These are phyloP conservation scores for Sebastes diaconus DNA, from an alignment of 2,797 vertebrate genomes.

Conservation along the genomic window DNA sequence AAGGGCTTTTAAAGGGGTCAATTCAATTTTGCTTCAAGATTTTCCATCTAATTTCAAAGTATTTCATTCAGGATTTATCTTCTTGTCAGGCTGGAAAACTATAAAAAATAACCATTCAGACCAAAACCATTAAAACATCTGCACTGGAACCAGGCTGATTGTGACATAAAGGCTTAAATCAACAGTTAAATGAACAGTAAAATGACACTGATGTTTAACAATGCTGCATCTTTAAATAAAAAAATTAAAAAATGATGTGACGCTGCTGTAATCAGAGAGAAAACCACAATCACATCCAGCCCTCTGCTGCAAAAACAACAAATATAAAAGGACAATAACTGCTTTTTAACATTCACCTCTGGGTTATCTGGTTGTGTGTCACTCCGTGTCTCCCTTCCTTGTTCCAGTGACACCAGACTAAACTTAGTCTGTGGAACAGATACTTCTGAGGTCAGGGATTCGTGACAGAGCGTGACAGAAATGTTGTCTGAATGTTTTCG, in stretches of 20 bases:
- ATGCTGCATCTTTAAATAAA: neutral
- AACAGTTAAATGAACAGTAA: neutral
- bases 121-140: neutral
- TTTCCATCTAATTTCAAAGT: neutral
- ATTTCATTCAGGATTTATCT: neutral
- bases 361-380: neutral
- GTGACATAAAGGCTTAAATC: neutral
- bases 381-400: neutral
- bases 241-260: neutral
- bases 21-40: neutral
- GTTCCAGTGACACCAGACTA: slow-evolving; percentile 31
- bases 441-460: slow-evolving; percentile 44
- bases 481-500: slow-evolving; percentile 33
- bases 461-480: slow-evolving; percentile 14
- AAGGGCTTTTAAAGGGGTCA: neutral
- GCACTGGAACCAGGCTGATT: neutral
- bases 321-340: neutral
- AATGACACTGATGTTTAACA: neutral
- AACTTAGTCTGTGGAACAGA: slow-evolving; percentile 46
- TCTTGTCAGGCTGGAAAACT: neutral
- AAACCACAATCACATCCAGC: neutral
- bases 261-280: neutral
- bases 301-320: neutral
- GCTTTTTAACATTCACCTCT: neutral
- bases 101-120: neutral